Percentiles rank a stretch among this genome's conserved stretches.
These are phyloP conservation scores for Lepidochrysops patricia DNA, from an alignment of 2,888 invertebrate genomes.

Conservation along the genomic window DNA sequence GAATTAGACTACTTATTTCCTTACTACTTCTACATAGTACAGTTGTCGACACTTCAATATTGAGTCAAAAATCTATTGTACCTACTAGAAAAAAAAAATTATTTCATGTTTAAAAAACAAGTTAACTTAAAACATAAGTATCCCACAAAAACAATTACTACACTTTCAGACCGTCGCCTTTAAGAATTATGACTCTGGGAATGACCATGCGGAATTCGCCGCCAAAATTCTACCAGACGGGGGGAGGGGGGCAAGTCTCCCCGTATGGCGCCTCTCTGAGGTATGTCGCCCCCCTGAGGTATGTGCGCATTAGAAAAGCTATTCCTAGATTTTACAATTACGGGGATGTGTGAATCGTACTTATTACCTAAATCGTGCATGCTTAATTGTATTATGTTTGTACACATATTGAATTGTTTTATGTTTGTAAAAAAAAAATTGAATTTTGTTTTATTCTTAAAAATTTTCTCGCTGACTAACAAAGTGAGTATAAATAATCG, in stretches of 20 bases:
- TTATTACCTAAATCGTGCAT: neutral
- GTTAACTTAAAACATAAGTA: neutral
- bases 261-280: too few relatives aligned
- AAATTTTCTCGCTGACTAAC: too few relatives aligned
- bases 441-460: too few relatives aligned
- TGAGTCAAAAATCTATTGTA: too few relatives aligned
- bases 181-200: slow-evolving; percentile 58
- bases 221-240: slow-evolving; percentile 41
- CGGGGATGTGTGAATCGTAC: neutral
- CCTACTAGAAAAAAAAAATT: too few relatives aligned
- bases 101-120: neutral
- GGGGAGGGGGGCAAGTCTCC: slow-evolving; percentile 26
- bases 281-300: slow-evolving; percentile 32
- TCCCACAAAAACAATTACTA: slow-evolving; percentile 46
- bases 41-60: too few relatives aligned
- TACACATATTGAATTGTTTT: neutral
- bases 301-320: slow-evolving; percentile 35
- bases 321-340: slow-evolving; percentile 11
- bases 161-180: slow-evolving; percentile 34
- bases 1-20: too few relatives aligned
- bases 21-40: too few relatives aligned
- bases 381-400: neutral
- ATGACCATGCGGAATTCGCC: slow-evolving; percentile 69
- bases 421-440: too few relatives aligned
- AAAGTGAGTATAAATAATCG: too few relatives aligned